Evolutionary conservation across 1,140 invertebrate genomes (phyloP).

Genomic region (Pseudachorutes palmiensis): DNA sequence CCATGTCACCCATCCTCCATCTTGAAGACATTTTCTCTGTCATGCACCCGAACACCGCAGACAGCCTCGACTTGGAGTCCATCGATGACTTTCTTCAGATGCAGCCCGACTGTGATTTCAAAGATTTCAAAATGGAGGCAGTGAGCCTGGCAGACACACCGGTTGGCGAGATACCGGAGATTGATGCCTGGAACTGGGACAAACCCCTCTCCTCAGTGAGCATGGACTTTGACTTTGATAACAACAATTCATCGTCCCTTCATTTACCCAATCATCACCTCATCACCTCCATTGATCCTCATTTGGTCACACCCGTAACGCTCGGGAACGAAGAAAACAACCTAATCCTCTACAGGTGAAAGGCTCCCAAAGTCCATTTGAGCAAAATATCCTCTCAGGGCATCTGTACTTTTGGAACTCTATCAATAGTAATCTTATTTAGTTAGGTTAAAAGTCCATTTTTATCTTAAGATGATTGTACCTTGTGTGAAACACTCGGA

Average conservation of each 20-base stretch:
- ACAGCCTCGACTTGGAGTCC: slow-evolving; percentile 60
- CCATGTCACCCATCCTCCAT: slow-evolving; percentile 36
- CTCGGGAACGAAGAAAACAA: background rate
- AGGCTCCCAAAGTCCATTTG: too few relatives aligned
- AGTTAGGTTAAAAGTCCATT: too few relatives aligned
- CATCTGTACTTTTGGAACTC: too few relatives aligned
- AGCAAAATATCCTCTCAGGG: too few relatives aligned
- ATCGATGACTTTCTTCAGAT: slow-evolving; percentile 53
- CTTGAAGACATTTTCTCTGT: slow-evolving; percentile 29
- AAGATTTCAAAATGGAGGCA: slow-evolving; percentile 39
- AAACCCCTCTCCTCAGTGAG: slow-evolving; percentile 23
- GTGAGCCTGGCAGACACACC: slow-evolving; percentile 13
- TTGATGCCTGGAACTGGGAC: slow-evolving; percentile 36
- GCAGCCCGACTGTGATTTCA: slow-evolving; percentile 57
- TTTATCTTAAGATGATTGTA: too few relatives aligned
- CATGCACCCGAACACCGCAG: slow-evolving; percentile 21
- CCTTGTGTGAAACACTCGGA: too few relatives aligned
- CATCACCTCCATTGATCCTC: slow-evolving; percentile 1
- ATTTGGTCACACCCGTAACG: background rate
- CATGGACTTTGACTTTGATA: slow-evolving; percentile 33
- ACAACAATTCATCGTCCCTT: background rate
- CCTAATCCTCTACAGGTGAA: background rate
- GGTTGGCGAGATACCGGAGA: slow-evolving; percentile 23
- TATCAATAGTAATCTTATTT: too few relatives aligned
- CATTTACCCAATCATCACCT: background rate